A percentile compares a stretch with the other conserved stretches of the same genome.
phyloP scores from a whole-genome alignment of 53 echinoderm and acorn worm species.

The Astropecten irregularis region DNA sequence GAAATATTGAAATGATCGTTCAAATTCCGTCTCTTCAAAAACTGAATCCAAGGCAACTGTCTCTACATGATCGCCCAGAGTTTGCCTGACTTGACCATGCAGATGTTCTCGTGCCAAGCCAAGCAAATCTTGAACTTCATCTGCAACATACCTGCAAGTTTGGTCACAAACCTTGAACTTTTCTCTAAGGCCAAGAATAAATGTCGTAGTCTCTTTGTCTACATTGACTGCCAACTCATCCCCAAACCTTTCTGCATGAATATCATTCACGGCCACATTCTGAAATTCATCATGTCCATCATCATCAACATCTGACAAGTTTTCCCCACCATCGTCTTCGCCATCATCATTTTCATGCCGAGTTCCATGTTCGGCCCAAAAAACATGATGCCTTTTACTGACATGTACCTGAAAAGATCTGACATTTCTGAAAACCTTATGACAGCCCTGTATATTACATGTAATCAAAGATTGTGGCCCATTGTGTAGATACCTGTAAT shows the following conservation, averaged over 20 bases:
- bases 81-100: neutral
- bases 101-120: neutral
- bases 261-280: neutral
- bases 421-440: neutral
- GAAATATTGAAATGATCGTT: conserved; percentile 15
- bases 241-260: neutral
- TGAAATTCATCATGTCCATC: neutral
- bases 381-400: neutral
- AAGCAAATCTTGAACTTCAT: conserved; percentile 12
- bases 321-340: neutral
- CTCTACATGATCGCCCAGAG: too few species aligned
- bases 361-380: conserved; percentile 20
- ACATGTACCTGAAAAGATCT: neutral
- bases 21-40: conserved; percentile 3
- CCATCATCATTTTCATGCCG: neutral
- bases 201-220: neutral
- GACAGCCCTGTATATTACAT: neutral
- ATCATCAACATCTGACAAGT: neutral
- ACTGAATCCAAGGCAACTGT: neutral
- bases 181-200: neutral
- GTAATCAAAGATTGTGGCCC: neutral
- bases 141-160: conserved; percentile 13
- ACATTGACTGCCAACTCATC: neutral
- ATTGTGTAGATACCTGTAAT: conserved; percentile 27
- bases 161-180: conserved; percentile 20